These are phyloP conservation scores for Nesometra sesokonis DNA, from an alignment of 35 echinoderm and acorn worm species.

Conservation along the genomic window DNA sequence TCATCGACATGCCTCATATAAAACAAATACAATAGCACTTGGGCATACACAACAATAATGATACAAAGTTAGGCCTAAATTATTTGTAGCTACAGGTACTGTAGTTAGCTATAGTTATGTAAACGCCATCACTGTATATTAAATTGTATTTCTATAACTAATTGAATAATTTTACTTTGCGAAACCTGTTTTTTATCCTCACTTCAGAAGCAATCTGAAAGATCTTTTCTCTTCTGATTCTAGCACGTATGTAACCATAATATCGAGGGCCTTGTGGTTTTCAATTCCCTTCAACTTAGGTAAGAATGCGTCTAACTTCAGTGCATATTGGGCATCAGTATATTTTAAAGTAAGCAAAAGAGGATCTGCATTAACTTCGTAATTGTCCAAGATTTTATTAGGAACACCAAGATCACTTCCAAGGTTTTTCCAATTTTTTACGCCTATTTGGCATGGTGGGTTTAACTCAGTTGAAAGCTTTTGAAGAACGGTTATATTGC, in stretches of 20 bases:
- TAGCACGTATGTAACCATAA: neutral
- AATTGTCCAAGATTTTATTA: neutral
- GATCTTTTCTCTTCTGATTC: no score
- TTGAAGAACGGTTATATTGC: neutral
- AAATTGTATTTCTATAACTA: no score
- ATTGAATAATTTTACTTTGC: no score
- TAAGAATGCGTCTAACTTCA: neutral
- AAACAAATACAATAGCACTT: no score
- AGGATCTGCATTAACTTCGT: neutral
- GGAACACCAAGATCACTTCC: neutral
- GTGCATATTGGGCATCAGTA: neutral
- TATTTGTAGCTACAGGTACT: no score
- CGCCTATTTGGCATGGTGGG: neutral
- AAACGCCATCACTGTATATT: no score
- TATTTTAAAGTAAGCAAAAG: neutral
- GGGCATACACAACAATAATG: no score
- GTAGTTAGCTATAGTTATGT: no score
- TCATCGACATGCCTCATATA: no score
- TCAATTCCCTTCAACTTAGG: neutral
- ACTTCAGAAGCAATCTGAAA: no score
- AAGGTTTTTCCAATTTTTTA: neutral
- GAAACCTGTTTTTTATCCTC: no score
- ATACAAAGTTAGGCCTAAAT: no score
- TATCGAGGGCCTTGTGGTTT: neutral
- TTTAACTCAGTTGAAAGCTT: neutral